Evolutionary conservation across 2,888 invertebrate genomes (phyloP), one percentile per base, ranked within the genome.

Genomic region (Anticlea derivata): DNA sequence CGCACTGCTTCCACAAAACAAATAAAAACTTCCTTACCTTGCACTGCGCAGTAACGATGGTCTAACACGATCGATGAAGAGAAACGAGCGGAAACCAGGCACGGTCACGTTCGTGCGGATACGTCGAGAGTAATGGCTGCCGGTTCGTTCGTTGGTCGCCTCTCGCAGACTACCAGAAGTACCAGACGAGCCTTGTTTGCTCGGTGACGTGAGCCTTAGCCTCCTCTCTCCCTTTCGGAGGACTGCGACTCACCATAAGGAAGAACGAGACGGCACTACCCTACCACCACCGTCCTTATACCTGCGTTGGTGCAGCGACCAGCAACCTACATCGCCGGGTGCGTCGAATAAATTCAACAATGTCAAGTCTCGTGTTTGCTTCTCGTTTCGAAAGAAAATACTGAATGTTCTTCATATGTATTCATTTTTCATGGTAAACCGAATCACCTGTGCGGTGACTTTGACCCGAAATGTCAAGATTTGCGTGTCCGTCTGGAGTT

Each of bases 141-240:
- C 82, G 66, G 65, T 70, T 81, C 73, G 80, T 74, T 80, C 78
- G 80, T 81, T 82, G 81, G 81, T 80, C 78, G 82, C 83, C 81
- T 79, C 81, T 80, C 78, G 73, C 76, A 78, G 79, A 81, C 83
- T 88, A 85, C 83, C 86, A 86, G 84, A 83, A 86, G 77, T 88
- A 85, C 83, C 86, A 86, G 84, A 83, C 86, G 77, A 82, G 83
- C 80, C 86, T 83, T 88, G 89, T 88, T 89, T 89, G 83, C 78
- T 81, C 75, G 76, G 77, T 79, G 85, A 81, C 80, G 86, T 78
- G 79, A 80, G 73, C 67, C 70, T 55, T 74, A 62, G 66, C 63
- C 61, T 63, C 58, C 49, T 60, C 73, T 55, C 60, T 79, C 83
- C 68, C 74, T 70, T 60, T 84, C 78, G 56, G 30, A 38, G 13